Percentiles rank a stretch among this genome's conserved stretches.
Conservation (phyloP, 2,113 vertebrate genomes). For the Macrotis lagotis region DNA sequence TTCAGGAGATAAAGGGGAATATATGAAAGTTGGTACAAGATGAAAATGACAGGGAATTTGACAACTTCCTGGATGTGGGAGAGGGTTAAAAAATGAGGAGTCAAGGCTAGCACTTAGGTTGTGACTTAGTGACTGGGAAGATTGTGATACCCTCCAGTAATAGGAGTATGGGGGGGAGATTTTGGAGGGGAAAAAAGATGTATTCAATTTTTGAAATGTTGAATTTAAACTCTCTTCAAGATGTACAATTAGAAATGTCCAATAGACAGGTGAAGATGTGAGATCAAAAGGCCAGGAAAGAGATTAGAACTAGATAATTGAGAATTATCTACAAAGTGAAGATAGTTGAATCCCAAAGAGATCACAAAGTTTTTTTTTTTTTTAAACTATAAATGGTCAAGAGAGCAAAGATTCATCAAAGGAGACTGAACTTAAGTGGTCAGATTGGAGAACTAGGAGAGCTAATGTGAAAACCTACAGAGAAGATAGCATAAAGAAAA, state of each 20-base stretch:
- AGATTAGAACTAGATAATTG: not conserved
- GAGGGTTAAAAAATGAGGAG: not conserved
- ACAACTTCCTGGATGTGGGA: not conserved
- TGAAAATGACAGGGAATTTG: too few species aligned
- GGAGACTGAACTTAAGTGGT: too few species aligned
- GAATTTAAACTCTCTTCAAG: not conserved
- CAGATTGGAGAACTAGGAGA: not conserved
- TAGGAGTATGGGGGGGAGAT: not conserved
- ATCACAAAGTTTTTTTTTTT: not conserved
- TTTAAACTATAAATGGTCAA: not conserved
- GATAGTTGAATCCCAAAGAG: not conserved
- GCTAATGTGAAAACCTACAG: not conserved
- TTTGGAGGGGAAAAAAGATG: not conserved
- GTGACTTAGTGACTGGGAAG: not conserved
- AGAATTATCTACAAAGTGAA: not conserved
- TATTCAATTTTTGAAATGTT: not conserved
- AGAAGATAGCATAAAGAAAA: not conserved
- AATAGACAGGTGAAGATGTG: not conserved
- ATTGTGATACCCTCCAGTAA: not conserved
- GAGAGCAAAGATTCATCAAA: not conserved
- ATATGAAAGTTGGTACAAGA: too few species aligned
- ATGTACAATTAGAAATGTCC: not conserved
- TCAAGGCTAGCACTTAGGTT: not conserved
- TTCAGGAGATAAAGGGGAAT: too few species aligned
- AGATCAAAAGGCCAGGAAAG: not conserved